These are phyloP conservation scores for Hydractinia echinata DNA, from an alignment of 30 jellyfish, hydroid and myxozoan genomes.

Conservation along the genomic window DNA sequence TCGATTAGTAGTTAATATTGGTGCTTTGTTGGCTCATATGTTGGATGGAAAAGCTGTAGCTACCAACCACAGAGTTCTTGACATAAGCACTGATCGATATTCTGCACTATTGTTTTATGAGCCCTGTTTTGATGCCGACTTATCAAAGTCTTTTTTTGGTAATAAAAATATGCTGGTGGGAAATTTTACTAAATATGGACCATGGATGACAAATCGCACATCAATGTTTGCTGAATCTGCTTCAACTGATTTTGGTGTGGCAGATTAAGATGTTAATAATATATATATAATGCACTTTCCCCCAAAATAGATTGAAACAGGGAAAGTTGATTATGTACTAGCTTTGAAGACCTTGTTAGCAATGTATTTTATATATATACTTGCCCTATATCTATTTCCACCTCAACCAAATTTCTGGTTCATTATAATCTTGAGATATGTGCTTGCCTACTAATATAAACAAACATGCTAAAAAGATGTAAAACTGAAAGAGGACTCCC, in stretches of 20 bases:
- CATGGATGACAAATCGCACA: slow-evolving; percentile 85
- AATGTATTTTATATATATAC: no score
- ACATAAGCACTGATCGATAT: slow-evolving; percentile 53
- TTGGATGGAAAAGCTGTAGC: slow-evolving; percentile 48
- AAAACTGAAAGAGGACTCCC: no score
- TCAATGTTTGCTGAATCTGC: slow-evolving; percentile 76
- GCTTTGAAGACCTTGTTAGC: no score
- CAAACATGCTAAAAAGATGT: no score
- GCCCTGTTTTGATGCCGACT: slow-evolving; percentile 63
- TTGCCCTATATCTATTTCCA: no score
- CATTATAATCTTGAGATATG: no score
- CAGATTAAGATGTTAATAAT: slow-evolving; percentile 24
- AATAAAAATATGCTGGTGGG: slow-evolving; percentile 32
- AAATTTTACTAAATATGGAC: slow-evolving; percentile 56
- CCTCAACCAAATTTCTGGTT: no score
- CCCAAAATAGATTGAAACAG: no score
- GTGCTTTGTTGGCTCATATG: slow-evolving; percentile 46
- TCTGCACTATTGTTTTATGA: slow-evolving; percentile 72
- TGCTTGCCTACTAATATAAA: no score
- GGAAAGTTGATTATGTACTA: no score
- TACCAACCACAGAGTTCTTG: slow-evolving; percentile 77
- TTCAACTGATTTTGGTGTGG: slow-evolving; percentile 74
- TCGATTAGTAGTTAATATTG: slow-evolving; percentile 51
- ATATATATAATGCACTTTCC: no score
- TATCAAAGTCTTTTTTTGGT: slow-evolving; percentile 67